Conservation (phyloP, 2,888 invertebrate genomes). For the Polia nebulosa region DNA sequence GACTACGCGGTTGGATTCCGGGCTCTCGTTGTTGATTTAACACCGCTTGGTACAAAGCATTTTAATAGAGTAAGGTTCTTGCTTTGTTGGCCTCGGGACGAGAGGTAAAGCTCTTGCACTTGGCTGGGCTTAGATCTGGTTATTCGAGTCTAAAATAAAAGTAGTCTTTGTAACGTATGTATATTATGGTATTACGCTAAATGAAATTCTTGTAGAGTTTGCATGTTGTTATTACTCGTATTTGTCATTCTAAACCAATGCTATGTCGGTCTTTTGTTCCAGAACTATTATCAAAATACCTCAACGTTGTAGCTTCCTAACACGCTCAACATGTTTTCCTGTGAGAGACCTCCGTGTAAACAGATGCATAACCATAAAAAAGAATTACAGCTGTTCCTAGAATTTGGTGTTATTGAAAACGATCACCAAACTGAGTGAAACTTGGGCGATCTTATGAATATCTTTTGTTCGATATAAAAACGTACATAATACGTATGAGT, state of each 20-base stretch:
- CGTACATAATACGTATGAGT: slow-evolving; percentile 66
- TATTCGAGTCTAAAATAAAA: slow-evolving; percentile 25
- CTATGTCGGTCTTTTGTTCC: too few species aligned
- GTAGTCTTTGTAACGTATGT: slow-evolving; percentile 15
- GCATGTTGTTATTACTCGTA: too few species aligned
- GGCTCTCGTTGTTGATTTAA: slow-evolving; percentile 34
- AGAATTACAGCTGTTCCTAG: slow-evolving; percentile 51
- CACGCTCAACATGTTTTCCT: neutral
- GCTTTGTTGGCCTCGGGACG: slow-evolving; percentile 34
- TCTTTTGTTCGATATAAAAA: slow-evolving; percentile 64
- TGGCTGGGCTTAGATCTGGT: slow-evolving; percentile 21
- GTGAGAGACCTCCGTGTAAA: slow-evolving; percentile 11
- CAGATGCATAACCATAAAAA: slow-evolving; percentile 52
- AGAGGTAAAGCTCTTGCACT: slow-evolving; percentile 19
- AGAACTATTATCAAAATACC: neutral
- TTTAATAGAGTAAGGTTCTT: slow-evolving; percentile 41
- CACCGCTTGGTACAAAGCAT: slow-evolving; percentile 37
- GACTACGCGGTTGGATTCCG: slow-evolving; percentile 1
- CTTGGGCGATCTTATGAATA: slow-evolving; percentile 60
- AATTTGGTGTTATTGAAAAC: slow-evolving; percentile 64
- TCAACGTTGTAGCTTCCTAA: neutral
- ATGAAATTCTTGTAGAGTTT: too few species aligned
- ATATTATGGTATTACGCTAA: too few species aligned
- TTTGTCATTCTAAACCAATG: too few species aligned
- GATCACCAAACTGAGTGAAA: slow-evolving; percentile 60